Base-by-base conservation (phyloP, 2,113 vertebrate species). In the Pimephales promelas region DNA sequence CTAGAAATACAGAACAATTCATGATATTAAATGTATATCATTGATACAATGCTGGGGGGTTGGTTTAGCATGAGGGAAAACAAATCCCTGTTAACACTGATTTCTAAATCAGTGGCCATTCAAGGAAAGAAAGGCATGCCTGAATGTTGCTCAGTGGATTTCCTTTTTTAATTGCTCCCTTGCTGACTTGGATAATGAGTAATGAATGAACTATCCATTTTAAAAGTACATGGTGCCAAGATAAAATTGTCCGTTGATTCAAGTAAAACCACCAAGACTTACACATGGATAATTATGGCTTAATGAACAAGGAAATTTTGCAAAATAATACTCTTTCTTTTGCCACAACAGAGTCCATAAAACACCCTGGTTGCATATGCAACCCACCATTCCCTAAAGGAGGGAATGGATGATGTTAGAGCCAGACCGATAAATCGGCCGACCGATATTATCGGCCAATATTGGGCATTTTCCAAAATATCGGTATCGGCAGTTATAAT, bases 151-250 rank as follows among this genome's bases (percentile, higher is more conserved):
- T 68, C 64, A 36, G 34, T 68, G 9, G 8, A 22, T 40, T 68
- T 68, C 31, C 36, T 68, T 68, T 68, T 68, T 68, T 68, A 68
- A 68, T 68, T 40, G 9, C 64, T 68, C 64, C 31, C 64, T 40
- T 68, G 34, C 34, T 40, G 18, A 40, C 31, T 68, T 22, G 34
- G 64, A 68, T 68, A 68, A 68, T 68, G 9, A 20, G 31, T 36
- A 68, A 68, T 68, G 64, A 68, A 68, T 22, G n/a, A 68, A 40
- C 31, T 40, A 40, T 68, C 64, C 34, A 68, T 68, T 68, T 40
- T 68, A 68, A 36, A 10, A 68, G 31, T 68, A 36, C 31, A 36
- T 1, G 20, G 18, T 40, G 40, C 40, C 22, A 36, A 20, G 3
- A 68, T 68, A 40, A 68, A 68, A 68, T 36, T 31, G 18, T 36